Base-by-base conservation (phyloP, 2,888 invertebrate species). In the Scaptomyza caliginosa region DNA sequence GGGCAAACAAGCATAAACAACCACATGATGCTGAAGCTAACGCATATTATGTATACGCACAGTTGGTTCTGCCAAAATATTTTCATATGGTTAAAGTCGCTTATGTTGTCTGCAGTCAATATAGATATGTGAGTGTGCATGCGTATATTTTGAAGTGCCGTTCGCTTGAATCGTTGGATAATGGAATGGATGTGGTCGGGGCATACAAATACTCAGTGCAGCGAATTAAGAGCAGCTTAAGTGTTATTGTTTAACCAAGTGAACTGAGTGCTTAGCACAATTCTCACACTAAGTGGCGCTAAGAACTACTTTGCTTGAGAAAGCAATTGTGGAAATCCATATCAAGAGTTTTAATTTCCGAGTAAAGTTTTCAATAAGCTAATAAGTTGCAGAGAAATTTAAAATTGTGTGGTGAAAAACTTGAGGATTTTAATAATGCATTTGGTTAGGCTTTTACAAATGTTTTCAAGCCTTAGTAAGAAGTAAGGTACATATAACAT, bases 31-130 rank as follows among this genome's bases (percentile, higher is more conserved):
- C 30, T 34, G 24, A 36, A 57, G 56, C n/a, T n/a, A n/a, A 74
- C 67, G 8, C 45, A 45, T 57, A 74, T 74, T 72, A 63, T 45
- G 80, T 64, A 77, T 83, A 77, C 82, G 86, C 74, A 50, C 51
- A 50, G 69, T 65, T 63, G 77, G 64, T 65, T 43, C 43, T 48
- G 38, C 21, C 58, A 57, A 67, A 82, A 86, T 77, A 82, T 82
- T 82, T 82, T 70, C 75, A 71, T 84, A 65, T 69, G 82, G 59
- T 75, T 65, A 71, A 66, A 42, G 56, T 52, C 55, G 30, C 2
- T n/a, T 30, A 30, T 30, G 21, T 32, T 21, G 54, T 42, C 40
- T 23, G 40, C 28, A 10, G 4, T n/a, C 17, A 8, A 28, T 28
- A 45, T 28, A 17, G n/a, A n/a, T 19, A 19, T 17, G 8, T 10